phyloP scores from a whole-genome alignment of 2,888 invertebrate species.

The Drosophila monieri region DNA sequence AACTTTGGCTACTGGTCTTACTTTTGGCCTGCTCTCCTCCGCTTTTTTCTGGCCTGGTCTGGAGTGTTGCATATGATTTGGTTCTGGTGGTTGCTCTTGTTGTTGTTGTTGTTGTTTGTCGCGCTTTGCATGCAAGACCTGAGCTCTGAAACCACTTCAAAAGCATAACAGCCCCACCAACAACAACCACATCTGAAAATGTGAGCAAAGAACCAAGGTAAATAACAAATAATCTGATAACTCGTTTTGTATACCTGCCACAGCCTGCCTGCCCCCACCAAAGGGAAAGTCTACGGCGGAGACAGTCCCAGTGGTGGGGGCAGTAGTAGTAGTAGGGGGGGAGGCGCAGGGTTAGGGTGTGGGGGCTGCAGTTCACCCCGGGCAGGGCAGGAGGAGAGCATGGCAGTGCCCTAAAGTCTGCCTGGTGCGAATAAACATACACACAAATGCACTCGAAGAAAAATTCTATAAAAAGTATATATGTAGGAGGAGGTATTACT shows the following conservation, averaged over 20 bases:
- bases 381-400: slow-evolving; percentile 50
- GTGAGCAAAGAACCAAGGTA: slow-evolving; percentile 57
- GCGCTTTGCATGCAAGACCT: slow-evolving; percentile 76
- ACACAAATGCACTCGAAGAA: slow-evolving; percentile 18
- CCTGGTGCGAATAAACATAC: slow-evolving; percentile 55
- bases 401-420: slow-evolving; percentile 76
- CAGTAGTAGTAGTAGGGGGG: background rate
- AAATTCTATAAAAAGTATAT: background rate
- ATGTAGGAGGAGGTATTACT: too few relatives aligned
- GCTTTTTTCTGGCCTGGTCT: slow-evolving; percentile 36
- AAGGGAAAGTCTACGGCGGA: slow-evolving; percentile 65
- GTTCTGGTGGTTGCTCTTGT: slow-evolving; percentile 49
- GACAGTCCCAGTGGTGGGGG: slow-evolving; percentile 8
- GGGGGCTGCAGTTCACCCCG: slow-evolving; percentile 51
- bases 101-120: slow-evolving; percentile 49
- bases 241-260: slow-evolving; percentile 78
- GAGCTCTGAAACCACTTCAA: slow-evolving; percentile 62
- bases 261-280: slow-evolving; percentile 33
- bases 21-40: slow-evolving; percentile 39
- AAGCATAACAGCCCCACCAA: slow-evolving; percentile 50
- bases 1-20: slow-evolving; percentile 78
- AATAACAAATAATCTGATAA: slow-evolving; percentile 81
- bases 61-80: slow-evolving; percentile 64
- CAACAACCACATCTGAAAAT: slow-evolving; percentile 23
- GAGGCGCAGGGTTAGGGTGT: background rate